These are phyloP conservation scores for Drosophila sordidapex DNA, from an alignment of 2,888 invertebrate species.

Conservation along the genomic window DNA sequence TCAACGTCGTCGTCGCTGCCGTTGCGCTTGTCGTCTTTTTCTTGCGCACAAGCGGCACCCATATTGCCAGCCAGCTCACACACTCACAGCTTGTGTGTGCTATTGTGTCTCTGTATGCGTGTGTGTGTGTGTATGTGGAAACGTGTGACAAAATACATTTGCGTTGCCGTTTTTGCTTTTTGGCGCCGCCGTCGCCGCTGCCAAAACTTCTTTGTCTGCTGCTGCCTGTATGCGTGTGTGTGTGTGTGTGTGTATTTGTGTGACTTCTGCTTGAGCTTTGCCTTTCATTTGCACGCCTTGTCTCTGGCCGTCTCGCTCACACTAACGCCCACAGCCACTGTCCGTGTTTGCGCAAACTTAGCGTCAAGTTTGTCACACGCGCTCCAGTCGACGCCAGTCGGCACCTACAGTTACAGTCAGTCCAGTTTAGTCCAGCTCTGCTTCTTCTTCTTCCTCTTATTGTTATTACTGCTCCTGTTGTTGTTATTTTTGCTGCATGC, in stretches of 20 bases:
- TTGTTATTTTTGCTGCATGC: slow-evolving; percentile 11
- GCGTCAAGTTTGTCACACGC: slow-evolving; percentile 80
- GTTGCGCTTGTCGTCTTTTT: slow-evolving; percentile 74
- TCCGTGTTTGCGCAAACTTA: slow-evolving; percentile 70
- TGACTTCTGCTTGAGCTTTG: slow-evolving; percentile 64
- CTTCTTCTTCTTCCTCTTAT: slow-evolving; percentile 2
- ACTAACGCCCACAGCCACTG: slow-evolving; percentile 40
- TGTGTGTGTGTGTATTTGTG: slow-evolving; percentile 30
- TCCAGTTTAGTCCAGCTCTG: slow-evolving; percentile 36
- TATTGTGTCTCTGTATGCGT: slow-evolving; percentile 23
- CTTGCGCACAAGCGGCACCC: slow-evolving; percentile 60
- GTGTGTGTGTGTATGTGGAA: slow-evolving; percentile 45
- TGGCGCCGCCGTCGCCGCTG: slow-evolving; percentile 63
- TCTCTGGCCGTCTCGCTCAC: slow-evolving; percentile 64
- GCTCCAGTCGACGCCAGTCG: slow-evolving; percentile 47
- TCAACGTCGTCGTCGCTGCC: slow-evolving; percentile 47
- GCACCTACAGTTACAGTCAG: slow-evolving; percentile 34
- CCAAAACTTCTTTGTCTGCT: slow-evolving; percentile 65
- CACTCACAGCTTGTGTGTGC: slow-evolving; percentile 22
- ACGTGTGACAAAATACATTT: slow-evolving; percentile 79
- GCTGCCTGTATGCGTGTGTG: slow-evolving; percentile 7
- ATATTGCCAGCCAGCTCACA: slow-evolving; percentile 69
- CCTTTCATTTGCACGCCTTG: slow-evolving; percentile 73
- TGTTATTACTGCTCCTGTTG: neutral
- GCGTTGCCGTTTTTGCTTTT: slow-evolving; percentile 78